These are phyloP conservation scores for Platypus cylindrus DNA, from an alignment of 2,888 invertebrate species.

Conservation along the genomic window DNA sequence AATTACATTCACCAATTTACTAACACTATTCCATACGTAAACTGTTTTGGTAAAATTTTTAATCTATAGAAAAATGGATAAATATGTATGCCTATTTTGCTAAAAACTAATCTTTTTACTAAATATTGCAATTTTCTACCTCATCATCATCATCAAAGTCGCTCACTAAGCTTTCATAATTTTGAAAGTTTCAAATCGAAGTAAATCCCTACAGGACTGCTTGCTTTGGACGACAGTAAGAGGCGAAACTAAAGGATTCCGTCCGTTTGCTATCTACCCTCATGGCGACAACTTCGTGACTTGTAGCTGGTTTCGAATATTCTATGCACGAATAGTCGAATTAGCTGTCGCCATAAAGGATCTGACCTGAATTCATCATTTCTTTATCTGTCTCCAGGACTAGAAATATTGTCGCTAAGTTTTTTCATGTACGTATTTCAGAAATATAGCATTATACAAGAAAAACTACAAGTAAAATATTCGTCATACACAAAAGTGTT, in stretches of 20 bases:
- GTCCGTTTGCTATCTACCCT: not conserved
- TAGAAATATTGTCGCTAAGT: slow-evolving; percentile 16
- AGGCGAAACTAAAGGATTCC: not conserved
- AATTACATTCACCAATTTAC: slow-evolving; percentile 4
- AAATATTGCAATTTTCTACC: too few species aligned
- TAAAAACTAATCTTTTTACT: too few species aligned
- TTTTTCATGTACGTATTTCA: too few species aligned
- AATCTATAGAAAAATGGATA: too few species aligned
- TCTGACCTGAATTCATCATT: slow-evolving; percentile 21
- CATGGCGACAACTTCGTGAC: slow-evolving; percentile 3
- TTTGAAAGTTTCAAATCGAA: slow-evolving; percentile 11
- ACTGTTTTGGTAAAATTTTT: not conserved
- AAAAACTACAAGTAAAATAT: too few species aligned
- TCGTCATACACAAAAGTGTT: too few species aligned
- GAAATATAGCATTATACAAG: too few species aligned
- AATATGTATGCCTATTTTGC: too few species aligned
- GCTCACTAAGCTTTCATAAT: too few species aligned
- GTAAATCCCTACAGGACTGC: slow-evolving; percentile 7
- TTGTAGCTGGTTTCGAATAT: slow-evolving; percentile 11
- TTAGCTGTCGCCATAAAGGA: slow-evolving; percentile 17
- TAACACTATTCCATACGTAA: too few species aligned
- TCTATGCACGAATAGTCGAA: slow-evolving; percentile 13
- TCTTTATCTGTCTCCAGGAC: slow-evolving; percentile 14
- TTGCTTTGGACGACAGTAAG: not conserved
- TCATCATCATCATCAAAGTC: too few species aligned